Conservation (phyloP, 2,888 invertebrate species). For the Platycnemis pennipes region DNA sequence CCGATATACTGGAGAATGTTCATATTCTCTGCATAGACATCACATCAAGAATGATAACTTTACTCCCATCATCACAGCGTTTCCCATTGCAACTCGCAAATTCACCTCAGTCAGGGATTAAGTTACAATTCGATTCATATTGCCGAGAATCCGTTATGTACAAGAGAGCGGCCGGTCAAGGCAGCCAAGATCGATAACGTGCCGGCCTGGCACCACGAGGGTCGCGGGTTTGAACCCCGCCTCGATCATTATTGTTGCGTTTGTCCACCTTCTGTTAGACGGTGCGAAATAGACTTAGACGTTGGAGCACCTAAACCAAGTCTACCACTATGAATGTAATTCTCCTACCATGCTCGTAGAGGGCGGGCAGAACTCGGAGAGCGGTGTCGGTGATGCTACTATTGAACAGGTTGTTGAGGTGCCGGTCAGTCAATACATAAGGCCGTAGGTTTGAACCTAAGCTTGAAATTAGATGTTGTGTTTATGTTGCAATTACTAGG, state of each 20-base stretch:
- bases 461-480: no score
- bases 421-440: no score
- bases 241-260: background rate
- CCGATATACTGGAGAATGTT: conserved; percentile 44
- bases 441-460: no score
- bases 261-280: background rate
- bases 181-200: background rate
- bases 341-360: no score
- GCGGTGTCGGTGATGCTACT: no score
- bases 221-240: background rate
- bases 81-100: background rate
- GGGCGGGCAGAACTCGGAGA: no score
- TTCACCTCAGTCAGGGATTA: background rate
- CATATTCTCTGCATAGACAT: conserved; percentile 56
- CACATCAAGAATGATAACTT: conserved; percentile 31
- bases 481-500: no score
- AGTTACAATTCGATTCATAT: background rate
- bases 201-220: background rate
- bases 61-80: conserved; percentile 40
- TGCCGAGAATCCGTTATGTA: background rate
- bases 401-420: no score
- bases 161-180: background rate
- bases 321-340: no score
- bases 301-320: no score
- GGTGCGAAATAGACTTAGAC: no score